Evolutionary conservation across 2,797 vertebrate species (phyloP), one percentile per base, ranked within the genome.

Genomic region (Chloroceryle inda): DNA sequence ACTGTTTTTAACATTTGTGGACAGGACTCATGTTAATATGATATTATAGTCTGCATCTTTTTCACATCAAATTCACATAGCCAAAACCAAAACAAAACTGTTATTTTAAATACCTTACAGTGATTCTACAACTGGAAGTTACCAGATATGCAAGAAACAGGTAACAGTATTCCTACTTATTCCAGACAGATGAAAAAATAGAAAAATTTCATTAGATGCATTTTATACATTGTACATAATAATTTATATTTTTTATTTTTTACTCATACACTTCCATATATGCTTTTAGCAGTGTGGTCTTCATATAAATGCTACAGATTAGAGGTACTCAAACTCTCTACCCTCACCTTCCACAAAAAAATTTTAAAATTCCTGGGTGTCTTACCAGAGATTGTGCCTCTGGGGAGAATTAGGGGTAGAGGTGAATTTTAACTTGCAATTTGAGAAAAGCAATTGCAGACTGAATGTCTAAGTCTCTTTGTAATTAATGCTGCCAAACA

Each of bases 101-200:
- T 74, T 80, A 61, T 89, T 92, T 88, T 92, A 95, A 95, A 92
- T 82, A 95, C 64, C 92, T 94, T 95, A 96, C 78, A 92, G 35
- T 74, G 81, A 96, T 90, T 96, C 74, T 91, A 96, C 86, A 97
- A 92, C 72, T 79, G 47, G 56, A 92, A 92, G 50, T 77, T 93
- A 91, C 92, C 86, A 96, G 22, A 89, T 87, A 24, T 69, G 38
- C 55, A 82, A 93, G 52, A 72, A 92, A 93, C 63, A 94, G 85
- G 47, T 45, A 86, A 88, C 20, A 40, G 12, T 81, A 26, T 45
- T 84, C 13, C 81, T 96, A 67, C 71, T 85, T 59, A 61, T 92
- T 88, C 92, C 89, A 97, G 77, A 94, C 71, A 91, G 76, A 93
- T 67, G 61, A 95, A 92, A 94, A 93, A 97, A 91, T 64, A 42